These are phyloP conservation scores for Avahi laniger DNA, from an alignment of 2,797 vertebrate genomes.

Conservation along the genomic window DNA sequence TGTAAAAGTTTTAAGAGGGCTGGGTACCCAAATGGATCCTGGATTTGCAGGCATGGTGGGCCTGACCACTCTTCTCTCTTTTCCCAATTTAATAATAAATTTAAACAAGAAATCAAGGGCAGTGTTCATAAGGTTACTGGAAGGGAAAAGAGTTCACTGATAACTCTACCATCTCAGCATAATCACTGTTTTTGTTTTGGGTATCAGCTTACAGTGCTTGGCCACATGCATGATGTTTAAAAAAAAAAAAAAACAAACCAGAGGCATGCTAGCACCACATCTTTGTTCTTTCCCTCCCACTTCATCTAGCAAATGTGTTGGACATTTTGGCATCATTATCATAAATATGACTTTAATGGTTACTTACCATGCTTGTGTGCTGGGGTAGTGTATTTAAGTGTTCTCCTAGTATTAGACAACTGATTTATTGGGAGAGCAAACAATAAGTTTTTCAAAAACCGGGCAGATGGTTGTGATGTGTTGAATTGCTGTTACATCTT, in stretches of 20 bases:
- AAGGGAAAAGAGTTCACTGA: neutral
- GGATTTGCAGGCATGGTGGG: neutral
- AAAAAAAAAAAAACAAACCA: neutral
- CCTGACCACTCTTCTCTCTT: neutral
- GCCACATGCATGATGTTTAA: neutral
- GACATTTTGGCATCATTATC: conserved; percentile 10
- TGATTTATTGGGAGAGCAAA: conserved; percentile 19
- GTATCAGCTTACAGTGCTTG: neutral
- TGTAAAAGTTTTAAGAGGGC: neutral
- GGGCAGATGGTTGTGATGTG: neutral
- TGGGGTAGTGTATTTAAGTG: neutral
- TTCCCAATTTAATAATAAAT: neutral
- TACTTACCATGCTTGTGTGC: neutral
- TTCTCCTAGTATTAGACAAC: neutral
- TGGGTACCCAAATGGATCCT: neutral
- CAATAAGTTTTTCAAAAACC: conserved; percentile 28
- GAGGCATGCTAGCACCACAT: neutral
- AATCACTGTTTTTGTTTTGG: conserved; percentile 50
- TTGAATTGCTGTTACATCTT: neutral
- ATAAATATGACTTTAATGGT: conserved; percentile 6
- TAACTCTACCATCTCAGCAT: neutral
- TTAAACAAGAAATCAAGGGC: neutral
- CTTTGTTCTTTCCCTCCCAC: neutral
- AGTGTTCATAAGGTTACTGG: neutral
- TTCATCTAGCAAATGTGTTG: neutral